A percentile compares a stretch with the other conserved stretches of the same genome.
Conservation (phyloP, 2,797 vertebrate species). For the Iguana delicatissima region DNA sequence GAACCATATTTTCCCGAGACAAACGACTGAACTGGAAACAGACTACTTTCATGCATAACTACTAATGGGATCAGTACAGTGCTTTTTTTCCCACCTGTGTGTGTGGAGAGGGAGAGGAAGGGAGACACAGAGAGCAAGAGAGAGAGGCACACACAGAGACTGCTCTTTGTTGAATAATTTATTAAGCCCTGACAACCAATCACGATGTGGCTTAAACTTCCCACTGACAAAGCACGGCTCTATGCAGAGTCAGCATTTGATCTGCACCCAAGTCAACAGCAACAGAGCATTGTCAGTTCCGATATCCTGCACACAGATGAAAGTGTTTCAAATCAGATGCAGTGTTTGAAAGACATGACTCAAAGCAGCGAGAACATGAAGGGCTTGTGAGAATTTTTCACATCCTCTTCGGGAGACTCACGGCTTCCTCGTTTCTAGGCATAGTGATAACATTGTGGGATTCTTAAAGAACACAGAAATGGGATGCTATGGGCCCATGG, state of each 20-base stretch:
- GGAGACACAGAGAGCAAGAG: not conserved
- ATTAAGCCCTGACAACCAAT: conserved; percentile 25
- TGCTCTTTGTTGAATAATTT: conserved; percentile 17
- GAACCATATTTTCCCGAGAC: not conserved
- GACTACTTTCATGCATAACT: not conserved
- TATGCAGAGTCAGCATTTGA: not conserved
- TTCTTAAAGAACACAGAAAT: not conserved
- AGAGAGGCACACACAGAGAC: not conserved
- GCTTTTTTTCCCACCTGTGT: not conserved
- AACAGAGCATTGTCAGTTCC: not conserved
- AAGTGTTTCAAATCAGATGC: conserved; percentile 33
- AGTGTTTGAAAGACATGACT: not conserved
- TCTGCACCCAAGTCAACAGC: not conserved
- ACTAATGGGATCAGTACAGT: not conserved
- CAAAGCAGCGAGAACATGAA: not conserved
- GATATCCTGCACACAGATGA: not conserved
- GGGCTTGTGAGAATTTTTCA: not conserved
- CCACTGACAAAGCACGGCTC: not conserved
- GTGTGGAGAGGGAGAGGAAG: not conserved
- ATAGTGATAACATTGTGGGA: conserved; percentile 19
- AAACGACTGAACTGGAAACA: not conserved
- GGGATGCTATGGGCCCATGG: not conserved
- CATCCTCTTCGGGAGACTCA: not conserved
- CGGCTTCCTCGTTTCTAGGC: not conserved
- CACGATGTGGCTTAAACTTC: conserved; percentile 12